A percentile compares a stretch with the other conserved stretches of the same genome.
phyloP scores from a whole-genome alignment of 2,888 invertebrate species.

The Frankliniella intonsa region DNA sequence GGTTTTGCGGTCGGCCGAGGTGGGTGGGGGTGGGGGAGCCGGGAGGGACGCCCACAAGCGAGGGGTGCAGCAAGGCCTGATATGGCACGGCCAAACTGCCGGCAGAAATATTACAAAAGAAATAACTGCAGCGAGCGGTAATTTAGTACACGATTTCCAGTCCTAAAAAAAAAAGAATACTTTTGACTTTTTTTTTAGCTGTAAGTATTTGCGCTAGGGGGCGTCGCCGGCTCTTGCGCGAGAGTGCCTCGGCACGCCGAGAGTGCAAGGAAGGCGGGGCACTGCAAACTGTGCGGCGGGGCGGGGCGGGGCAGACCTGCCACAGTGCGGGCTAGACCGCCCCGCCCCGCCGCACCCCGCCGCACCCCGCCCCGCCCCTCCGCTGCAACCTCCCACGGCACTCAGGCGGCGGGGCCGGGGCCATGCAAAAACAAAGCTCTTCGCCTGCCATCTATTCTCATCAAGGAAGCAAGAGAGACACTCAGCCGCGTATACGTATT shows the following conservation, averaged over 20 bases:
- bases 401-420: neutral
- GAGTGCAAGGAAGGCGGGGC: neutral
- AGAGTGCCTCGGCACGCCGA: neutral
- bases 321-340: neutral
- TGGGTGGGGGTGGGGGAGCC: too few species aligned
- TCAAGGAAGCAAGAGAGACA: neutral
- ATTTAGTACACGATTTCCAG: too few species aligned
- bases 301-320: neutral
- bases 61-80: too few species aligned
- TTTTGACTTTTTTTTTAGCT: too few species aligned
- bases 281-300: neutral
- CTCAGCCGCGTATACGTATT: neutral
- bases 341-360: neutral
- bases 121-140: too few species aligned
- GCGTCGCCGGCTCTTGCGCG: too few species aligned
- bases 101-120: too few species aligned
- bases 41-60: too few species aligned
- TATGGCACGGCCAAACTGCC: too few species aligned
- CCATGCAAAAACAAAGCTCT: slow-evolving; percentile 19
- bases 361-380: neutral
- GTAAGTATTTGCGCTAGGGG: too few species aligned
- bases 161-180: too few species aligned
- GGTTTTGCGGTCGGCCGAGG: neutral
- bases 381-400: neutral
- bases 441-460: slow-evolving; percentile 12